These are phyloP conservation scores for Odontocolon sp. DNA, from an alignment of 2,888 invertebrate genomes.

Conservation along the genomic window DNA sequence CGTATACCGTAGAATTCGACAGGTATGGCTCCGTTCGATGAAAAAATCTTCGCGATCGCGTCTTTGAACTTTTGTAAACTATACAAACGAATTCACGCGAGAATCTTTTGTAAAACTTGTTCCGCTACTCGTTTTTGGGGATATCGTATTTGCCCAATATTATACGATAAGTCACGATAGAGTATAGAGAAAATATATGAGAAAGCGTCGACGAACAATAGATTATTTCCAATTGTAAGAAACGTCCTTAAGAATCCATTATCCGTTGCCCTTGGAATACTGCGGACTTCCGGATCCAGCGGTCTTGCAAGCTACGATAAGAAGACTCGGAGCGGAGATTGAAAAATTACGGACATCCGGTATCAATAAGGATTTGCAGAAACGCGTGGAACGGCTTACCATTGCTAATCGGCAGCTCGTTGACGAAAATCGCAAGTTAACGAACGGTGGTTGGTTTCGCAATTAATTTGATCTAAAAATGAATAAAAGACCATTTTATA, in stretches of 20 bases:
- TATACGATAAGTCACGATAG: neutral
- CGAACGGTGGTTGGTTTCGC: conserved; percentile 59
- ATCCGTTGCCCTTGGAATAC: conserved; percentile 83
- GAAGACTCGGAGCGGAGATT: conserved; percentile 81
- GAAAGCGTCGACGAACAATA: conserved; percentile 42
- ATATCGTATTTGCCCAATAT: too few relatives aligned
- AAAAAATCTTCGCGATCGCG: too few relatives aligned
- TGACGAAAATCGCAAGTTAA: conserved; percentile 69
- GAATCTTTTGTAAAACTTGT: neutral
- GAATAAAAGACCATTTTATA: too few relatives aligned
- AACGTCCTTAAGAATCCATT: conserved; percentile 80
- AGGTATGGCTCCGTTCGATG: conserved; percentile 72
- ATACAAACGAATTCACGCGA: neutral
- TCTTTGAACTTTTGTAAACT: too few relatives aligned
- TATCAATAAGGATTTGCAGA: conserved; percentile 71
- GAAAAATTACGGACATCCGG: conserved; percentile 73
- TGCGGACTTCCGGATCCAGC: conserved; percentile 82
- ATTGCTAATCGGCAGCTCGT: conserved; percentile 66
- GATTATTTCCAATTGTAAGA: conserved; percentile 62
- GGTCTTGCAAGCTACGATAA: conserved; percentile 82
- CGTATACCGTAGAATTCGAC: conserved; percentile 83
- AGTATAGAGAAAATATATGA: neutral
- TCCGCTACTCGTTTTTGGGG: too few relatives aligned
- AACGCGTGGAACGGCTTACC: conserved; percentile 71
- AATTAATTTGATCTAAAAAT: neutral